Conservation (phyloP, 2,797 vertebrate genomes). For the Oryzias sinensis region DNA sequence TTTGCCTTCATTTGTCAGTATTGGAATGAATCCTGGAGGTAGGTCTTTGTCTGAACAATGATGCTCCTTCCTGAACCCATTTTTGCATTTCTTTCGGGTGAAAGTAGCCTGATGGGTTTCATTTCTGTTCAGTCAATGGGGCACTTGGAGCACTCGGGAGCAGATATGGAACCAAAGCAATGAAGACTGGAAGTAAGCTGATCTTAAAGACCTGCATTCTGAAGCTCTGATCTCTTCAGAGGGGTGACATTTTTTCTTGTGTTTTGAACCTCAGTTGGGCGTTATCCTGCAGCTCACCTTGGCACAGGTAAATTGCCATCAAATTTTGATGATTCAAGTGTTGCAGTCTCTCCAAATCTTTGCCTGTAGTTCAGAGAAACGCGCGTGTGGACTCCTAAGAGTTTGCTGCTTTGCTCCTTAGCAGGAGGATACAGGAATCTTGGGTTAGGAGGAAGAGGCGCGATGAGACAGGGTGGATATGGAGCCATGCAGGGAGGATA, state of each 20-base stretch:
- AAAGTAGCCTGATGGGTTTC: background rate
- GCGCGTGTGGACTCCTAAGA: background rate
- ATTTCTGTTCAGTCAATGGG: conserved; percentile 32
- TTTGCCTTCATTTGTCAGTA: conserved; percentile 43
- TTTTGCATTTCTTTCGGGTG: too few species aligned
- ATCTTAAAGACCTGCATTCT: background rate
- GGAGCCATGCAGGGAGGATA: conserved; percentile 26
- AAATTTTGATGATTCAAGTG: background rate
- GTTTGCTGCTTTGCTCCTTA: background rate
- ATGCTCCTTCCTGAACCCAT: too few species aligned
- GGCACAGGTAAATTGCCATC: conserved; percentile 45
- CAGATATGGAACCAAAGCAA: conserved; percentile 61
- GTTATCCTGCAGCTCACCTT: conserved; percentile 63
- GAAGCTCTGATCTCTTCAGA: background rate
- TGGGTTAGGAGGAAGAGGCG: conserved; percentile 56
- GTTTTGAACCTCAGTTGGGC: conserved; percentile 56
- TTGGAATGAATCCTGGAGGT: conserved; percentile 66
- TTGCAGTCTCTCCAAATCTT: background rate
- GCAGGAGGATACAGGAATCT: conserved; percentile 66
- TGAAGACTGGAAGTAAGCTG: conserved; percentile 64
- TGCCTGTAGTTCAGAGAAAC: too few species aligned
- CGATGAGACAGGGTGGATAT: conserved; percentile 59
- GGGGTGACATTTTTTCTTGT: conserved; percentile 1
- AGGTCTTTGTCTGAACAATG: conserved; percentile 12
- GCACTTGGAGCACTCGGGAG: conserved; percentile 60